These are phyloP conservation scores for Liodrosophila aerea DNA, from an alignment of 2,888 invertebrate genomes.

Conservation along the genomic window DNA sequence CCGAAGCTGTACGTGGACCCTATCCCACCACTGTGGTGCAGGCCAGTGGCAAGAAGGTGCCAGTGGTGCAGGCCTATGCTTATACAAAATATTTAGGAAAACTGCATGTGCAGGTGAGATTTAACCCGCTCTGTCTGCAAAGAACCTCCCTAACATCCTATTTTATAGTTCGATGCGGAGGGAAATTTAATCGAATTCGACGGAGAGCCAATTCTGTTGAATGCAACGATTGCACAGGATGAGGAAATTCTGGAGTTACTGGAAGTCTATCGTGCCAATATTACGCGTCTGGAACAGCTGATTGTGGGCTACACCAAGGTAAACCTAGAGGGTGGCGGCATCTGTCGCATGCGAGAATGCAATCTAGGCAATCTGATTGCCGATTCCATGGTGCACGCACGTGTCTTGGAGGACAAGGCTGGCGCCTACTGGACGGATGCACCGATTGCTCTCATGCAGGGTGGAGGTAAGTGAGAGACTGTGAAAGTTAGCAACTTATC, in stretches of 20 bases:
- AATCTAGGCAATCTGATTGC: slow-evolving; percentile 92
- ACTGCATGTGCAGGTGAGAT: slow-evolving; percentile 88
- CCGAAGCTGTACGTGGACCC: slow-evolving; percentile 83
- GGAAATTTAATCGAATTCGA: slow-evolving; percentile 87
- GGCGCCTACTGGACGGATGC: slow-evolving; percentile 88
- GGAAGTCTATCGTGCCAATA: slow-evolving; percentile 85
- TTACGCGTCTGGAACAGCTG: slow-evolving; percentile 83
- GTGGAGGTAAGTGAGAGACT: slow-evolving; percentile 84
- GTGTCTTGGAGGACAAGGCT: slow-evolving; percentile 81
- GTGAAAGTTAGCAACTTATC: too few relatives aligned
- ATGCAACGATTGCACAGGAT: slow-evolving; percentile 87
- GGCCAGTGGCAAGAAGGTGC: slow-evolving; percentile 87
- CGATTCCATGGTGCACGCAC: slow-evolving; percentile 87
- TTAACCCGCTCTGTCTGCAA: too few relatives aligned
- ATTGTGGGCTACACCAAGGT: slow-evolving; percentile 88
- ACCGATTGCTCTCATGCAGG: slow-evolving; percentile 88
- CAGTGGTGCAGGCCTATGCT: slow-evolving; percentile 94
- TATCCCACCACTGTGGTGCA: slow-evolving; percentile 91
- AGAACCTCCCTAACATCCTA: too few relatives aligned
- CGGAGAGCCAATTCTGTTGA: slow-evolving; percentile 91
- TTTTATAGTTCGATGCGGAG: slow-evolving; percentile 85
- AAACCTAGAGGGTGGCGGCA: slow-evolving; percentile 85
- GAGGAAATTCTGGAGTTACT: slow-evolving; percentile 85
- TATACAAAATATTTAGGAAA: slow-evolving; percentile 95
- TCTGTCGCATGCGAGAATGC: slow-evolving; percentile 89